A percentile compares a stretch with the other conserved stretches of the same genome.
These are phyloP conservation scores for Melanotaenia parkinsoni DNA, from an alignment of 2,797 vertebrate species.

Conservation along the genomic window DNA sequence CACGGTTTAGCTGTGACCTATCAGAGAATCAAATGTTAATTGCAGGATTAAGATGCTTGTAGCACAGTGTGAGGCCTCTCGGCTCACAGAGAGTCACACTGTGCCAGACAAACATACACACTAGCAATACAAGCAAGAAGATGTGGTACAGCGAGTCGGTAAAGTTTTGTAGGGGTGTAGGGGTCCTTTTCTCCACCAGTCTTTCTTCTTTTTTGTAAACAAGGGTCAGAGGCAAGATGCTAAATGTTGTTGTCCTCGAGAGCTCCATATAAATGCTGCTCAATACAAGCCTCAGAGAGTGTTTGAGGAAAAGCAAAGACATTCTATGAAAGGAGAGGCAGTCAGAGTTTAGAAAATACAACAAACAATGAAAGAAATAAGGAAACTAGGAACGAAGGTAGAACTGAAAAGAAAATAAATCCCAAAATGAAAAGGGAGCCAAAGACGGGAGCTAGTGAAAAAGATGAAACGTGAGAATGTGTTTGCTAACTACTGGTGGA, in stretches of 20 bases:
- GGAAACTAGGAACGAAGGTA: conserved; percentile 20
- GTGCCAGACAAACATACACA: conserved; percentile 19
- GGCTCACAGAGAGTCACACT: conserved; percentile 13
- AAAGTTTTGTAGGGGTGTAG: conserved; percentile 32
- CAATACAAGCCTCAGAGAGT: conserved; percentile 58
- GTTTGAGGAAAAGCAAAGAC: conserved; percentile 20
- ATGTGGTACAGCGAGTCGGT: conserved; percentile 22
- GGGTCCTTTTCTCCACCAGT: conserved; percentile 35
- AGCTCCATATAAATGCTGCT: conserved; percentile 41
- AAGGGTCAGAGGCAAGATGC: conserved; percentile 52
- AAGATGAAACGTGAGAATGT: conserved; percentile 3
- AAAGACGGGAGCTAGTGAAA: conserved; percentile 8
- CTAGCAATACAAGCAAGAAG: conserved; percentile 8
- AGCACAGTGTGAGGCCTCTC: conserved; percentile 36
- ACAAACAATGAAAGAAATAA: background rate
- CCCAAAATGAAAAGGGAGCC: conserved; percentile 9
- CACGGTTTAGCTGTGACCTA: conserved; percentile 38
- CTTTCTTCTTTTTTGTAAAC: conserved; percentile 28
- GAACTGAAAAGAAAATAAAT: background rate
- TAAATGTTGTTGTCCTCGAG: conserved; percentile 54
- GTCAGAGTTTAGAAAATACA: conserved; percentile 21
- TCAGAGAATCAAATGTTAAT: conserved; percentile 60
- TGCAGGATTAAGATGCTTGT: conserved; percentile 37
- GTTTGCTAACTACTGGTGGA: background rate
- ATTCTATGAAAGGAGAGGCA: conserved; percentile 34